Base-by-base conservation (phyloP, 2,113 vertebrate species). In the Amblyopsis rosae region DNA sequence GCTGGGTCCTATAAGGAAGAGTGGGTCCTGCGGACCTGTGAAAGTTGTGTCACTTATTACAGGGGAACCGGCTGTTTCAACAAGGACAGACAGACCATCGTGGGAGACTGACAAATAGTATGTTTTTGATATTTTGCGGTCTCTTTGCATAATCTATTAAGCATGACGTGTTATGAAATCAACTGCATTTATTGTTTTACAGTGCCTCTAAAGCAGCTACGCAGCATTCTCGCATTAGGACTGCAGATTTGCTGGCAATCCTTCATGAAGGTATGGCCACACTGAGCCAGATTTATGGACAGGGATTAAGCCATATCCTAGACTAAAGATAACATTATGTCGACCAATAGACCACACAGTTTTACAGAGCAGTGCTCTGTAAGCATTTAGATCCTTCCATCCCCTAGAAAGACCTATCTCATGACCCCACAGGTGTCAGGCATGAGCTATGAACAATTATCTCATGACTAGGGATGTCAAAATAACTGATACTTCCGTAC, bases 81-180 rank as follows among this genome's bases (percentile, higher is more conserved):
- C 33, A 5, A 76, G 11, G 12, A 65, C 0, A 1, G n/a, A 19
- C 9, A 17, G 19, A 35, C n/a, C 55, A 1, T 61, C 72, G 13
- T 13, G 1, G 9, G 26, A 51, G 46, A 1, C 16, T 1, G 11
- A 63, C 2, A 70, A 76, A 62, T 82, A 77, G 89, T 88, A 70
- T 17, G 51, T 17, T 26, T 26, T 15, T 53, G 15, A 46, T 4
- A 6, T 46, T 13, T 62, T 47, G 10, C 5, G 3, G 56, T 58
- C 3, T 53, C 1, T n/a, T 54, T 15, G 15, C 12, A 15, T 16
- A 54, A 15, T 3, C 53, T n/a, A 15, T 54, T 54, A 13, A 41
- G 35, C 35, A n/a, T 54, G 3, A 9, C 11, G 16, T 54, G 6
- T 13, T 54, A n/a, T 8, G 16, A 54, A 54, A 16, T 54, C 12